Evolutionary conservation across 2,113 vertebrate species (phyloP).

Genomic region (Sceloporus tristichus): DNA sequence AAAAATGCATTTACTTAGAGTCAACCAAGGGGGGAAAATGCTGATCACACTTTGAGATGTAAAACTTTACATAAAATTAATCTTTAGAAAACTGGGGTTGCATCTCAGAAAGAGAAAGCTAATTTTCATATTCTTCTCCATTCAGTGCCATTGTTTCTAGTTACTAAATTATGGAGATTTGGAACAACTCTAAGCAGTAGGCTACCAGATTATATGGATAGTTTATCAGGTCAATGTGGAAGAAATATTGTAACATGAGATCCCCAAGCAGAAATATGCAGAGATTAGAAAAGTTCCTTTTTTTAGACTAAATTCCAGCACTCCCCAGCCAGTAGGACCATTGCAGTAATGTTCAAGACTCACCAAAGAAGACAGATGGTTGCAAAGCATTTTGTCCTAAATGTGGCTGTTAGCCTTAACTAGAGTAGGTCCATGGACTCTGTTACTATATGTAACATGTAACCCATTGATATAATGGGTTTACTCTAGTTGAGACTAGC

Average conservation of each 20-base stretch:
- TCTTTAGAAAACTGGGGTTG: constrained; percentile 64
- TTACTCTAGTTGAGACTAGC: no score
- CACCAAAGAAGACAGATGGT: no score
- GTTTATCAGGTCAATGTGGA: constrained; percentile 4
- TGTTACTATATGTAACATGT: no score
- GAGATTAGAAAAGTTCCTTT: no score
- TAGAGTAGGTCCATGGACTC: no score
- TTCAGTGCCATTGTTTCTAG: constrained; percentile 49
- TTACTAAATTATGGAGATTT: constrained; percentile 38
- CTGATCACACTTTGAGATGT: constrained; percentile 66
- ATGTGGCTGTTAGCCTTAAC: no score
- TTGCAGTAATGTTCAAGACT: no score
- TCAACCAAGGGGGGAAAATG: constrained; percentile 65
- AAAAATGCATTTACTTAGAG: constrained; percentile 75
- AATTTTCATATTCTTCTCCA: constrained; percentile 45
- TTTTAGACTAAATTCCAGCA: no score
- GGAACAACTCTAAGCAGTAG: constrained; percentile 39
- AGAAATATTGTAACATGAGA: not conserved
- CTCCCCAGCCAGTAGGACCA: no score
- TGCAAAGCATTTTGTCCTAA: no score
- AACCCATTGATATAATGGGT: no score
- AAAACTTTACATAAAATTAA: constrained; percentile 73
- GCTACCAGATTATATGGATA: not conserved
- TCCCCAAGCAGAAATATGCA: not conserved
- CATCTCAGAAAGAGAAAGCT: constrained; percentile 41